Base-by-base conservation (phyloP, 2,888 invertebrate genomes). In the Germaria angustata region DNA sequence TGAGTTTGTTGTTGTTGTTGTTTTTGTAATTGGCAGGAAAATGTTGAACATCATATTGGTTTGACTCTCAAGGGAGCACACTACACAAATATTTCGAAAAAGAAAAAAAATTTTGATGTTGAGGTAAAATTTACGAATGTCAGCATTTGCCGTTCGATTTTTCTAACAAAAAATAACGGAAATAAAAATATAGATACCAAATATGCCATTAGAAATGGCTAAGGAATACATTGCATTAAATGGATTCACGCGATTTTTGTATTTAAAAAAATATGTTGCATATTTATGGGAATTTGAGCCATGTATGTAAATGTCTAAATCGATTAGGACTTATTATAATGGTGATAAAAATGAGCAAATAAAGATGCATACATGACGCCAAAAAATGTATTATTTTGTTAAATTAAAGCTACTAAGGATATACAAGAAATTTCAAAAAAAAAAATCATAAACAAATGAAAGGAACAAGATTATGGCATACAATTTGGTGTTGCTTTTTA, bases 251-350 rank as follows among this genome's bases (percentile, higher is more conserved):
- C 15, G n/a, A 34, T 69, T 11, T 59, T 7, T 13, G 4, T 17
- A 32, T 15, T 22, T 9, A 57, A 20, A 68, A n/a, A 59, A 71
- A 63, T 69, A 34, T 63, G 44, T 22, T 81, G 72, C 72, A 66
- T 81, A 77, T 39, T 61, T 68, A 5, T 2, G 20, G 59, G 66
- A 41, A 32, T 51, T 71, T 51, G 2, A 9, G 34, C 13, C n/a
- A n/a, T n/a, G n/a, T 41, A 13, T 36, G 34, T 44, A 24, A 55
- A 53, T 28, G 6, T 53, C 53, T 55, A 78, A 78, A 78, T 77
- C 61, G 69, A 78, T 78, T 78, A 78, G 20, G 20, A 7, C 2
- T 77, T 61, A 17, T 61, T 46, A 41, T 44, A 41, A 34, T 65
- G 34, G 13, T 9, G 55, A 17, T n/a, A 44, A 15, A 41, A 61